Evolutionary conservation across 1,140 invertebrate genomes (phyloP).

Genomic region (Bombus waltoni): DNA sequence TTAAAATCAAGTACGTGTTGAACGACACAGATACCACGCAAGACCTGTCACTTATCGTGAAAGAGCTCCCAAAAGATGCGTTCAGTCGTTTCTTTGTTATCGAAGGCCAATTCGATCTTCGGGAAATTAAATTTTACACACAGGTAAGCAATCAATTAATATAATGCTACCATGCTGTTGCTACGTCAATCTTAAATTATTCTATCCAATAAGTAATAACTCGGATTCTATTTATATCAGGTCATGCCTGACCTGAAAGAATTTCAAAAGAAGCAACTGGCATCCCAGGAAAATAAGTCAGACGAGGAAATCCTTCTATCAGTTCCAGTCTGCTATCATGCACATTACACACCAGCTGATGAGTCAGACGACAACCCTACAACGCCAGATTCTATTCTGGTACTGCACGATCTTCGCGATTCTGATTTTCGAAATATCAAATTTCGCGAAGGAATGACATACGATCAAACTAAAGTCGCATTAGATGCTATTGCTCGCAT

Average conservation of each 20-base stretch:
- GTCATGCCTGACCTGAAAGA: constrained; percentile 85
- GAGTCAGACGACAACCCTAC: constrained; percentile 82
- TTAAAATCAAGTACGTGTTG: constrained; percentile 44
- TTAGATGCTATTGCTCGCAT: constrained; percentile 87
- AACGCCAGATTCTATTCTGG: constrained; percentile 86
- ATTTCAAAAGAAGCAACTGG: constrained; percentile 82
- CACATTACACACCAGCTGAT: constrained; percentile 84
- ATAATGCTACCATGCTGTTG: background rate
- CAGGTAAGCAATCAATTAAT: constrained; percentile 82
- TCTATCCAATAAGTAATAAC: constrained; percentile 8
- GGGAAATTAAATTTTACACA: constrained; percentile 93
- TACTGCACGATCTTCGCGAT: constrained; percentile 85
- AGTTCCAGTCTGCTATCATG: constrained; percentile 86
- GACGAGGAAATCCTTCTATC: constrained; percentile 80
- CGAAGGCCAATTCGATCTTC: constrained; percentile 91
- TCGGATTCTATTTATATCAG: constrained; percentile 73
- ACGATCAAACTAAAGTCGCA: constrained; percentile 86
- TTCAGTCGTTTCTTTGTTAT: constrained; percentile 90
- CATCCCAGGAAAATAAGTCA: constrained; percentile 45
- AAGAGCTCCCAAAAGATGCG: constrained; percentile 89
- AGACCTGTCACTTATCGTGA: constrained; percentile 87
- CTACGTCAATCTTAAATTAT: background rate
- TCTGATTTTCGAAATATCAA: constrained; percentile 83
- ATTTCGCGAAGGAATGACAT: constrained; percentile 87
- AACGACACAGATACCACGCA: constrained; percentile 72